Conservation (phyloP, 2,797 vertebrate genomes). For the Thunnus albacares region DNA sequence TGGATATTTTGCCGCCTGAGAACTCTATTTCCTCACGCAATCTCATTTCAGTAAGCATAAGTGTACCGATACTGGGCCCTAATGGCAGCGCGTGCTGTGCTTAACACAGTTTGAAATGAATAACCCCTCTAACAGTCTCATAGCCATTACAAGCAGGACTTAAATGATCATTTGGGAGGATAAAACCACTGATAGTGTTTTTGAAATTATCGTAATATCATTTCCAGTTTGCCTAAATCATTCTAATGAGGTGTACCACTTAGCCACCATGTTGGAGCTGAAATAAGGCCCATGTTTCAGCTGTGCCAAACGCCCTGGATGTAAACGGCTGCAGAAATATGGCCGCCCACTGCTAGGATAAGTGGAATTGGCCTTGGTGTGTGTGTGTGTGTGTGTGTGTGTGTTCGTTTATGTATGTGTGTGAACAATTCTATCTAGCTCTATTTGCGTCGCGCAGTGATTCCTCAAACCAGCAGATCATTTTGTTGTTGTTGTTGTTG, state of each 20-base stretch:
- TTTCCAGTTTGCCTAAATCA: conserved; percentile 79
- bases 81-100: conserved; percentile 83
- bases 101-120: conserved; percentile 87
- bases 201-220: conserved; percentile 76
- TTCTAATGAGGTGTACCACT: conserved; percentile 79
- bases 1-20: conserved; percentile 61
- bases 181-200: conserved; percentile 74
- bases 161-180: conserved; percentile 80
- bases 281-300: conserved; percentile 56
- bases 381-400: conserved; percentile 25
- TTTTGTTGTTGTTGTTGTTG: conserved; percentile 74
- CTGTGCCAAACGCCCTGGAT: conserved; percentile 45
- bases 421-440: conserved; percentile 47
- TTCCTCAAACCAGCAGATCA: conserved; percentile 67
- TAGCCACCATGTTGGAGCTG: conserved; percentile 64
- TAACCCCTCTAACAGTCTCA: conserved; percentile 80
- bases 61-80: conserved; percentile 64
- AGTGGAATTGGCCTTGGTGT: conserved; percentile 45
- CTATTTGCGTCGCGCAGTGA: conserved; percentile 44
- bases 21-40: conserved; percentile 67
- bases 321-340: conserved; percentile 57
- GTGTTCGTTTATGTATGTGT: conserved; percentile 24
- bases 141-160: conserved; percentile 82
- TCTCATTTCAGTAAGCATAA: conserved; percentile 73
- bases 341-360: conserved; percentile 64